Base-by-base conservation (phyloP, 2,113 vertebrate species). In the Rhinoderma darwinii region DNA sequence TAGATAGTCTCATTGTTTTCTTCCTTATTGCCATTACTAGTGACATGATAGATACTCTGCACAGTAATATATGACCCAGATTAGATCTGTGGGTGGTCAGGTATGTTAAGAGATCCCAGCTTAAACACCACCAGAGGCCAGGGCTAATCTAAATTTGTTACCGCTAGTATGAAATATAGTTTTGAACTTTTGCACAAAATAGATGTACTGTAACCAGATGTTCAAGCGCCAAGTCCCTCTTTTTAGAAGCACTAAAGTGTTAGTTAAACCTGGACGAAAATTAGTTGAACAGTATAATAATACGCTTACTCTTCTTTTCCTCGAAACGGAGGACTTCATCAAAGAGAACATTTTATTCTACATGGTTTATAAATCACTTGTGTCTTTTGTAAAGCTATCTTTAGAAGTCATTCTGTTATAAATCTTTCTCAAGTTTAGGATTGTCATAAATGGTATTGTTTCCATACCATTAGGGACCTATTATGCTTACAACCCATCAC, bases 401-500 rank as follows among this genome's bases (percentile, higher is more conserved):
- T 70, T 70, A 70, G 81, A 50, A 83, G 39, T 22, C 41, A 35
- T 35, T 70, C 41, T 27, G n/a, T 20, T 70, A 68, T 83, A 83
- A 83, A 83, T 83, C 81, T 81, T 41, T 41, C 39, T 83, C 30
- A 70, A 2, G 44, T 77, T 37, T 68, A 83, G 30, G 27, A 25
- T 30, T 50, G 81, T 47, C 81, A 83, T 44, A 30, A 17, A 83
- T 70, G 37, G 41, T 83, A 63, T 66, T 30, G 61, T 50, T 68
- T 44, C 30, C 50, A 51, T 12, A 73, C 50, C 82, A 73, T 51
- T 37, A 37, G 82, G 66, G 66, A 54, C 82, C 63, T 54, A 83
- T 83, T 83, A 83, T n/a, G 30, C 74, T 77, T 77, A 56, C 18
- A 83, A 37, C 32, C 43, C 82, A 54, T 51, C 44, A 51, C 43